phyloP scores from a whole-genome alignment of 2,888 invertebrate species.

The Melanophora roralis region DNA sequence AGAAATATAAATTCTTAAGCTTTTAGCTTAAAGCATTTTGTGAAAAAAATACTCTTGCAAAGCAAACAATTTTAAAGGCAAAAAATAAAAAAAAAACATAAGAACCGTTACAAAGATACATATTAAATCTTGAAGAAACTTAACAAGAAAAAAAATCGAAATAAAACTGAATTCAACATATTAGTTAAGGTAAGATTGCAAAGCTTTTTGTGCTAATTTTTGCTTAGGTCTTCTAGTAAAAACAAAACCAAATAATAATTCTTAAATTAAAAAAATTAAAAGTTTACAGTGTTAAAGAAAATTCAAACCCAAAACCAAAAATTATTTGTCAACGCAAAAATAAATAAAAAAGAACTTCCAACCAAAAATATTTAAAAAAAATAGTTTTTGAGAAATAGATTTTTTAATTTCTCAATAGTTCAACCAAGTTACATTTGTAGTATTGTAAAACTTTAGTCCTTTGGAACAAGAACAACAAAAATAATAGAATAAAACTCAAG shows the following conservation, averaged over 20 bases:
- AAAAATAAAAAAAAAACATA: conserved; percentile 36
- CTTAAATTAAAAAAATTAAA: conserved; percentile 31
- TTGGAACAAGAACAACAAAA: conserved; percentile 34
- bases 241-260: conserved; percentile 34
- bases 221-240: conserved; percentile 61
- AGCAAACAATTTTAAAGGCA: conserved; percentile 27
- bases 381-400: conserved; percentile 28
- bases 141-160: background rate
- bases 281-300: conserved; percentile 53
- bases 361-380: background rate
- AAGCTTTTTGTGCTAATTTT: conserved; percentile 63
- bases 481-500: conserved; percentile 35
- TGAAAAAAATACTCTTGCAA: background rate
- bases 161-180: conserved; percentile 34
- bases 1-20: conserved; percentile 31
- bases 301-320: conserved; percentile 49
- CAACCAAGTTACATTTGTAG: conserved; percentile 50
- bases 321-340: conserved; percentile 57
- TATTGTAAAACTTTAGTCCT: conserved; percentile 55
- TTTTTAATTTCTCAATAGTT: conserved; percentile 39
- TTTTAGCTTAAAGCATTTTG: conserved; percentile 24
- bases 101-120: background rate
- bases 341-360: background rate
- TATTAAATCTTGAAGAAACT: conserved; percentile 9
- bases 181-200: conserved; percentile 58